phyloP scores from a whole-genome alignment of 2,888 invertebrate species.

The Alsophila aescularia region DNA sequence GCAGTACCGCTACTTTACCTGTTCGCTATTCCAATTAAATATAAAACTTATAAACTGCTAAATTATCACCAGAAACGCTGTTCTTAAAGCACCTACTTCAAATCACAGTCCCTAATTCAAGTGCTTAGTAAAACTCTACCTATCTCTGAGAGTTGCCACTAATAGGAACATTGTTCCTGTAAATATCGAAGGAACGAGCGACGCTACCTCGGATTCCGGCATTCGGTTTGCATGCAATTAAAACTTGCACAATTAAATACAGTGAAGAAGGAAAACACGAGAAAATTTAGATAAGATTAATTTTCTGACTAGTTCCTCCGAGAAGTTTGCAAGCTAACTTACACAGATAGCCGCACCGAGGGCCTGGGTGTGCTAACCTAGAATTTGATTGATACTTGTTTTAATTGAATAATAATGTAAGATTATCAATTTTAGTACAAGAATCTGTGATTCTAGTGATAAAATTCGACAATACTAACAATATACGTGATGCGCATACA shows the following conservation, averaged over 20 bases:
- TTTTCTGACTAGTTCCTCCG: slow-evolving; percentile 69
- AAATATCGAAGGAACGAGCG: slow-evolving; percentile 54
- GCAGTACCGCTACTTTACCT: no score
- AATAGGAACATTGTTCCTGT: slow-evolving; percentile 55
- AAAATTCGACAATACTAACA: no score
- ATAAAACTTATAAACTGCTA: no score
- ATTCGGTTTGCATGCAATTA: slow-evolving; percentile 75
- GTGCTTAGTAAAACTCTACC: not conserved
- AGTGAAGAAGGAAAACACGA: slow-evolving; percentile 69
- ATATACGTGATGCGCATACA: no score
- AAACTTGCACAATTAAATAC: slow-evolving; percentile 78
- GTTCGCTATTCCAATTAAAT: no score
- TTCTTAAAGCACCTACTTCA: not conserved
- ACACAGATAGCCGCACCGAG: slow-evolving; percentile 52
- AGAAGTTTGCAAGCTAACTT: slow-evolving; percentile 61
- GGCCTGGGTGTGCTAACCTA: slow-evolving; percentile 43
- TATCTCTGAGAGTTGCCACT: slow-evolving; percentile 25
- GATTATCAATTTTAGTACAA: slow-evolving; percentile 17
- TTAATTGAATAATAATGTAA: slow-evolving; percentile 42
- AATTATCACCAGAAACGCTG: no score
- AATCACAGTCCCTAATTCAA: not conserved
- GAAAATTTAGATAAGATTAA: slow-evolving; percentile 79
- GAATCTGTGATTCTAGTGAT: no score
- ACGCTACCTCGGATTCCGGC: slow-evolving; percentile 53
- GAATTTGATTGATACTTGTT: slow-evolving; percentile 40